Percentiles rank a stretch among this genome's conserved stretches.
phyloP scores from a whole-genome alignment of 2,888 invertebrate genomes.

The Acleris sparsana region DNA sequence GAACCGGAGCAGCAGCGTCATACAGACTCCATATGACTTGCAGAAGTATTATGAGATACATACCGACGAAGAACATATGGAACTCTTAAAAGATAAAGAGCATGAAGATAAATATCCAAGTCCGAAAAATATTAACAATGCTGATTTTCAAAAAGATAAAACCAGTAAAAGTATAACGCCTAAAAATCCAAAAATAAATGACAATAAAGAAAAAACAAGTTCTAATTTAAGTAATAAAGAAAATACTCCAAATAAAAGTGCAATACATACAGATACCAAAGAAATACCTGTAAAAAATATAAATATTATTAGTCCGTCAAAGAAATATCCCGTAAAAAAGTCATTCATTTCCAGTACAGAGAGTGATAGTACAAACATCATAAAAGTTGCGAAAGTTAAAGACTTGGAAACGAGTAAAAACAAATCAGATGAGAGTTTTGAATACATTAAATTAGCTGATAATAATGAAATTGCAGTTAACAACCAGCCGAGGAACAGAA shows the following conservation, averaged over 20 bases:
- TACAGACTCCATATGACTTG: constrained; percentile 79
- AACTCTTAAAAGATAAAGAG: constrained; percentile 69
- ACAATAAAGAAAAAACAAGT: constrained; percentile 55
- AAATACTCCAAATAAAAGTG: constrained; percentile 66
- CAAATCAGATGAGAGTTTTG: constrained; percentile 73
- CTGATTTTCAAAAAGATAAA: constrained; percentile 56
- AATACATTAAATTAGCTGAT: constrained; percentile 73
- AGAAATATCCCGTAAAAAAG: constrained; percentile 77
- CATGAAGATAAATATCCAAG: constrained; percentile 59
- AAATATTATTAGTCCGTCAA: constrained; percentile 76
- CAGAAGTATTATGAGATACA: constrained; percentile 79
- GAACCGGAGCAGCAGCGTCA: constrained; percentile 75
- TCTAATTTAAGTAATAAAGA: constrained; percentile 63
- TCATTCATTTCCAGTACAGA: constrained; percentile 71
- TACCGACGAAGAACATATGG: constrained; percentile 75
- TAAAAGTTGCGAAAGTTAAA: constrained; percentile 77
- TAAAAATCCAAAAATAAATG: constrained; percentile 51
- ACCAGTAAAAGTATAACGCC: constrained; percentile 50
- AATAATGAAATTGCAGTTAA: constrained; percentile 78
- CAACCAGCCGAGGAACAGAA: constrained; percentile 77
- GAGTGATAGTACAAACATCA: constrained; percentile 67
- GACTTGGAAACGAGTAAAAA: constrained; percentile 76
- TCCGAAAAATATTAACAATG: constrained; percentile 64
- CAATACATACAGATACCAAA: constrained; percentile 78
- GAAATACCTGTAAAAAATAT: constrained; percentile 71